Base-by-base conservation (phyloP, 2,888 invertebrate species). In the Lordiphosa andalusiaca region DNA sequence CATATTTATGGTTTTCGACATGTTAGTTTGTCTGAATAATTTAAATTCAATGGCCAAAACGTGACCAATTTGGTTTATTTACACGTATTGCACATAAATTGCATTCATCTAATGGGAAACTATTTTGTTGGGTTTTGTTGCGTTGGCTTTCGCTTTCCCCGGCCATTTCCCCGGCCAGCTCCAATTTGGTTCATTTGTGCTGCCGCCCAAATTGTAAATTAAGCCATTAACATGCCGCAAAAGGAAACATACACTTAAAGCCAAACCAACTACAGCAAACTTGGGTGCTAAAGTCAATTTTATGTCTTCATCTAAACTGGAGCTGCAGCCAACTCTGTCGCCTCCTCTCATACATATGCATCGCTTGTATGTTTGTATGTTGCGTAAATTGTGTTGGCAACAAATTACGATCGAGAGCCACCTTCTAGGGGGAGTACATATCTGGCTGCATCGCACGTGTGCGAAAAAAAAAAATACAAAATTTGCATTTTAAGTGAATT, bases 51-150 rank as follows among this genome's bases (percentile, higher is more conserved):
- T 87, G 86, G 82, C 70, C 78, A 86, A 88, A 88, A 88, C 88
- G 88, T 88, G 88, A 88, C 88, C 88, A 88, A 88, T 88, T 88
- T 88, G 88, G 88, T 88, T 88, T 88, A 88, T 88, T 88, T 88
- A 88, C 88, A 88, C 87, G 85, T 86, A 84, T 73, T 81, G 78
- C 81, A 85, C 87, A 88, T 88, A 88, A 88, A 87, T 85, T 84
- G 85, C 61, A 62, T 69, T 71, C 67, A 70, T 73, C 75, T 76
- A 71, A 69, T 69, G 62, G 53, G 54, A 55, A 58, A 65, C 51
- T 49, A 56, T 38, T 52, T 50, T 38, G 23, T 38, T 44, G 19
- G 44, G 23, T 33, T 16, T 36, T 19, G 23, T 3, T 37, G 23
- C 10, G 19, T 19, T 35, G 46, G 19, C 46, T 47, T 36, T 47